These are phyloP conservation scores for Xenops minutus DNA, from an alignment of 2,797 vertebrate genomes.

Conservation along the genomic window DNA sequence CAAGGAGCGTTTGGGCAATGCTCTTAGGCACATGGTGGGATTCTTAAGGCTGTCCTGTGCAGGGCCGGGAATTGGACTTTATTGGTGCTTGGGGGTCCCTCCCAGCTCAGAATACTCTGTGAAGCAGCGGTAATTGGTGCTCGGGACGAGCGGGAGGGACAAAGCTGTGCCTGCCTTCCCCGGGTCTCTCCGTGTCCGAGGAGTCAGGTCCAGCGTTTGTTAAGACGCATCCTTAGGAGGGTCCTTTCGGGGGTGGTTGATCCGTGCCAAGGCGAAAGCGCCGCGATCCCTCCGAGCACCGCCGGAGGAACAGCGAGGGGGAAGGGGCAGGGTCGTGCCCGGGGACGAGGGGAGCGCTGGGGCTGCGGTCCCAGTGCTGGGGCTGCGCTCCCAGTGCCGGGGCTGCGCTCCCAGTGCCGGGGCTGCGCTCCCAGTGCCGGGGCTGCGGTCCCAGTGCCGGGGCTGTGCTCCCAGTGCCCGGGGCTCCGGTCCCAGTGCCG, in stretches of 20 bases:
- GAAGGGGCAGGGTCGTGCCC: not conserved
- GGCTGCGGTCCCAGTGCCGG: too few species aligned
- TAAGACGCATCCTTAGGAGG: accelerated
- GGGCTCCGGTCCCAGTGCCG: too few species aligned
- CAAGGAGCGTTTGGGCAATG: not conserved
- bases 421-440: too few species aligned
- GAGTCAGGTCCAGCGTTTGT: not conserved
- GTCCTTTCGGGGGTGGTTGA: too few species aligned
- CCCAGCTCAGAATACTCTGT: not conserved
- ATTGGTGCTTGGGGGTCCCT: not conserved
- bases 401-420: too few species aligned
- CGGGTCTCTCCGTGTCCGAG: not conserved
- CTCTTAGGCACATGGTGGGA: not conserved
- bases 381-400: too few species aligned
- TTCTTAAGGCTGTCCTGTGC: not conserved
- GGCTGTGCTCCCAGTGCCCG: too few species aligned
- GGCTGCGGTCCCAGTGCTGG: too few species aligned
- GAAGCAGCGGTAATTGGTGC: not conserved
- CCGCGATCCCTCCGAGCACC: too few species aligned
- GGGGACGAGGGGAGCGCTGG: too few species aligned
- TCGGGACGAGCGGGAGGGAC: too few species aligned
- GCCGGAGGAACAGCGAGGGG: not conserved
- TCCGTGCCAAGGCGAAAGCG: not conserved
- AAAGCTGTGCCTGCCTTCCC: not conserved
- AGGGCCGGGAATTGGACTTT: not conserved